Percentiles rank a stretch among this genome's conserved stretches.
These are phyloP conservation scores for Oryzias sinensis DNA, from an alignment of 2,797 vertebrate species.

Conservation along the genomic window DNA sequence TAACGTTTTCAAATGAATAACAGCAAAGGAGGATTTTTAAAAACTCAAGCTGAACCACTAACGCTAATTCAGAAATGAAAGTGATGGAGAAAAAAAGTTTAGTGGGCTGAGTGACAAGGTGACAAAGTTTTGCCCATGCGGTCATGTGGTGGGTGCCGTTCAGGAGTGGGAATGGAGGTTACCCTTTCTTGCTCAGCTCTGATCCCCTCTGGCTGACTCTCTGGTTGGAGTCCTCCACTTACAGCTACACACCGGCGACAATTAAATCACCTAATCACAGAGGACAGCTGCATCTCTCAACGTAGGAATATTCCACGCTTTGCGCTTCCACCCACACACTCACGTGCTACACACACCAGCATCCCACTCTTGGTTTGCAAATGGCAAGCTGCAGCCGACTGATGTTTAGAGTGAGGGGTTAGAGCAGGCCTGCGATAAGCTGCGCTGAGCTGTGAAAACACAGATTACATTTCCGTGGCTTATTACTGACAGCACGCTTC, in stretches of 20 bases:
- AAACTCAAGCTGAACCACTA: constrained; percentile 18
- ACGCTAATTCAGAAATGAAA: constrained; percentile 21
- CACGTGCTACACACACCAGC: constrained; percentile 28
- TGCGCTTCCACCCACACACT: constrained; percentile 54
- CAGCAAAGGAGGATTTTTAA: not conserved
- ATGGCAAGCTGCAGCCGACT: constrained; percentile 59
- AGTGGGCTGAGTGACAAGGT: constrained; percentile 19
- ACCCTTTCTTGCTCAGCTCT: constrained; percentile 39
- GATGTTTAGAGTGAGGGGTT: constrained; percentile 67
- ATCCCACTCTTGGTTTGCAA: constrained; percentile 55
- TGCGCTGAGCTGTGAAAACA: constrained; percentile 78
- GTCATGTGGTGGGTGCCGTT: constrained; percentile 7
- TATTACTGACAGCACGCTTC: constrained; percentile 61
- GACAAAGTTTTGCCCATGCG: constrained; percentile 43
- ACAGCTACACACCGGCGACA: constrained; percentile 50
- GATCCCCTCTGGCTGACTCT: constrained; percentile 32
- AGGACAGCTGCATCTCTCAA: constrained; percentile 67
- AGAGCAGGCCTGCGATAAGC: constrained; percentile 76
- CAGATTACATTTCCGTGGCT: constrained; percentile 78
- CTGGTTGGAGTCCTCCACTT: constrained; percentile 43
- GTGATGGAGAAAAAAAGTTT: constrained; percentile 15
- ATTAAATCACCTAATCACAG: constrained; percentile 67
- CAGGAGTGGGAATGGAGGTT: constrained; percentile 44
- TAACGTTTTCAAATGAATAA: constrained; percentile 23
- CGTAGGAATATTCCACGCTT: constrained; percentile 66